Evolutionary conservation across 1,140 invertebrate species (phyloP).

Genomic region (Pinna nobilis): DNA sequence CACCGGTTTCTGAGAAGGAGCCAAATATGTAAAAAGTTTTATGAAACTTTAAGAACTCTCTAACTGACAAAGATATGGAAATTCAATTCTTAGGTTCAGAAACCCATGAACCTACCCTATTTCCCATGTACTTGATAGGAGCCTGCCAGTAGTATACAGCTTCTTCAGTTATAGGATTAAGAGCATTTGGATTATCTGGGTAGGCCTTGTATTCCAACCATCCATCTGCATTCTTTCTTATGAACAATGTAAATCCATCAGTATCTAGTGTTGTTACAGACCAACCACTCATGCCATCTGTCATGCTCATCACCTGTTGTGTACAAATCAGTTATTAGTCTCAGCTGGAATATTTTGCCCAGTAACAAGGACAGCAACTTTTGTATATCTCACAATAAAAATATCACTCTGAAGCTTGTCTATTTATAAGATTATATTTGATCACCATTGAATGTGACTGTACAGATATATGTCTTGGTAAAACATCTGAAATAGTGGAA

Average conservation of each 20-base stretch:
- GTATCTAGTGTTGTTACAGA: conserved; percentile 60
- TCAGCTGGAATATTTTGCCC: no score
- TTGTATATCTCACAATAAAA: no score
- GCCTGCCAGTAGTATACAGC: conserved; percentile 93
- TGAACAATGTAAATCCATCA: conserved; percentile 61
- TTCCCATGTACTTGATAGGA: conserved; percentile 80
- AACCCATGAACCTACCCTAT: conserved; percentile 69
- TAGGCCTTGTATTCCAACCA: conserved; percentile 61
- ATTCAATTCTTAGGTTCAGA: not conserved
- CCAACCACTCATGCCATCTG: conserved; percentile 60
- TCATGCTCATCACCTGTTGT: conserved; percentile 75
- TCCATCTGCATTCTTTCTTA: conserved; percentile 45
- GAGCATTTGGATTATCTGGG: conserved; percentile 49
- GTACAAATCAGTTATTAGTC: not conserved
- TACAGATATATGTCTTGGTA: no score
- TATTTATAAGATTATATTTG: no score
- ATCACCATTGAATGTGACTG: not conserved
- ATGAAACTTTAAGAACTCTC: not conserved
- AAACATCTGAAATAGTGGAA: no score
- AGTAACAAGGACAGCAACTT: no score
- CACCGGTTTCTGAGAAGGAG: not conserved
- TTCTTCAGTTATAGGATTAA: conserved; percentile 66
- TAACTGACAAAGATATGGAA: not conserved
- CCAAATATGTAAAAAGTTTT: not conserved
- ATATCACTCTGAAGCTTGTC: no score